Conservation (phyloP, 2,888 invertebrate species). For the Helleia helle region DNA sequence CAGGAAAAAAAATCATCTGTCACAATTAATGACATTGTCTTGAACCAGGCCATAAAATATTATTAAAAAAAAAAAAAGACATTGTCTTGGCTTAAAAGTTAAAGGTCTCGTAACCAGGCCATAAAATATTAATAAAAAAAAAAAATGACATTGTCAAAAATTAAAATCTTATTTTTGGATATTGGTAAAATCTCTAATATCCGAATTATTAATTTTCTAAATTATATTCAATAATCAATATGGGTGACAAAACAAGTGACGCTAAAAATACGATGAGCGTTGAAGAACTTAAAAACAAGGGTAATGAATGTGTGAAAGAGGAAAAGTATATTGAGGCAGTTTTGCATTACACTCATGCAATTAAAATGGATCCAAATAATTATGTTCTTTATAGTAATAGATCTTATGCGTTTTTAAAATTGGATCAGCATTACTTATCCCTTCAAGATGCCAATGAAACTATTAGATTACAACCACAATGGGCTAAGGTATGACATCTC, state of each 20-base stretch:
- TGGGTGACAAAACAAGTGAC: slow-evolving; percentile 40
- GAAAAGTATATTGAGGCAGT: slow-evolving; percentile 84
- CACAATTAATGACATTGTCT: no score
- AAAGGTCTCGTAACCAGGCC: no score
- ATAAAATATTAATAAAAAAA: no score
- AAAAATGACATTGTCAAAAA: no score
- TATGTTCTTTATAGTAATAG: slow-evolving; percentile 84
- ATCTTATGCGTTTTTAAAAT: slow-evolving; percentile 84
- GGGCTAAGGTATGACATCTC: slow-evolving; percentile 79
- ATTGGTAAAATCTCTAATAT: background rate
- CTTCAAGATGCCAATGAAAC: slow-evolving; percentile 85
- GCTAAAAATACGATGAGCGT: slow-evolving; percentile 46
- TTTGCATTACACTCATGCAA: slow-evolving; percentile 84
- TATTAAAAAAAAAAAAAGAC: no score
- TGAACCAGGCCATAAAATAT: no score
- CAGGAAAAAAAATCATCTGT: no score
- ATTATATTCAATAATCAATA: no score
- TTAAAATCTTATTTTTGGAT: no score
- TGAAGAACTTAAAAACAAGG: slow-evolving; percentile 80
- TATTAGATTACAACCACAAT: slow-evolving; percentile 81
- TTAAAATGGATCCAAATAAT: slow-evolving; percentile 81
- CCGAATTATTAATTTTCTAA: background rate
- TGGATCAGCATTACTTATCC: slow-evolving; percentile 84
- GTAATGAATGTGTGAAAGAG: slow-evolving; percentile 83
- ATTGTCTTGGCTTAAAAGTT: no score